These are phyloP conservation scores for Daboia siamensis DNA, from an alignment of 2,113 vertebrate genomes.

Conservation along the genomic window DNA sequence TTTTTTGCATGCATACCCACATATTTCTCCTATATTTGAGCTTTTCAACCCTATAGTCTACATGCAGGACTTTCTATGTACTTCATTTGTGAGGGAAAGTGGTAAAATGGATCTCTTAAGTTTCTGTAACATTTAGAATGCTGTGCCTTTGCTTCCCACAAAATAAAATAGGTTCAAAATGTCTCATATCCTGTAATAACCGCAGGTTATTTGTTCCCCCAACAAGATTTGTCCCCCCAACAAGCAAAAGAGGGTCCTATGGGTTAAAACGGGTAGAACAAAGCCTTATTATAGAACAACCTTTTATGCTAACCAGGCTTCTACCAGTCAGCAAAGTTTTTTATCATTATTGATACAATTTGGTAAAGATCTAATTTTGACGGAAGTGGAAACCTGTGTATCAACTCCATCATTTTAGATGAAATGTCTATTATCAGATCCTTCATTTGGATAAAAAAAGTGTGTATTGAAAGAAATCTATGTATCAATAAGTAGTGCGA, in stretches of 20 bases:
- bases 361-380: background rate
- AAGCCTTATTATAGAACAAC: background rate
- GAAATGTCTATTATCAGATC: background rate
- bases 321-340: background rate
- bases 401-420: background rate
- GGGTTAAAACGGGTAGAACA: background rate
- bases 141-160: background rate
- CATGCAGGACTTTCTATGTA: background rate
- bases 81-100: background rate
- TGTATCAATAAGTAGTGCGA: background rate
- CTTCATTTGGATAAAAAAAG: background rate
- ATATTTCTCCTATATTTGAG: background rate
- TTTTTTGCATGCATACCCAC: background rate
- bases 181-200: background rate
- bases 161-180: background rate
- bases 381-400: background rate
- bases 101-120: background rate
- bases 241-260: background rate
- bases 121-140: background rate
- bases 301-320: background rate
- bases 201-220: background rate
- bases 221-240: too few relatives aligned
- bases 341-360: background rate
- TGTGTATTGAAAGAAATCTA: background rate
- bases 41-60: background rate